A percentile compares a stretch with the other conserved stretches of the same genome.
Conservation (phyloP, 2,888 invertebrate species). For the Antheraea yamamai region DNA sequence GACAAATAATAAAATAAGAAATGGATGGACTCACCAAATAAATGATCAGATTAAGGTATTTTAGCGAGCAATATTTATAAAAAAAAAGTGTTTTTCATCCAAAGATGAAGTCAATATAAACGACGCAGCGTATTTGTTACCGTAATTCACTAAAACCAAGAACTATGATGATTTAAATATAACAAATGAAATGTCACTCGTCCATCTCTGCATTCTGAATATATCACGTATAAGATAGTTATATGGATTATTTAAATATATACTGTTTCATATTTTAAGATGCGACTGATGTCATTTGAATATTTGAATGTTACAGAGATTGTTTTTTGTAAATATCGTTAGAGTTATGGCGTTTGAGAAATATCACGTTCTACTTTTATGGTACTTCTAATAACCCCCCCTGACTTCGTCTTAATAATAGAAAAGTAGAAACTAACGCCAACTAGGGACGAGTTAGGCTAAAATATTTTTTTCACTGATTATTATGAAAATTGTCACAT, state of each 20-base stretch:
- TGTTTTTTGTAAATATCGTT: conserved; percentile 16
- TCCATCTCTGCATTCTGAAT: conserved; percentile 32
- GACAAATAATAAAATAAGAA: too few relatives aligned
- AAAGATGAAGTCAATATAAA: too few relatives aligned
- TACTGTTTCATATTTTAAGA: conserved; percentile 46
- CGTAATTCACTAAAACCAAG: not conserved
- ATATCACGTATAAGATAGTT: conserved; percentile 22
- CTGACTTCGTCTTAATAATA: not conserved
- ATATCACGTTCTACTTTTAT: not conserved
- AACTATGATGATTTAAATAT: conserved; percentile 20
- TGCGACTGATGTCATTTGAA: conserved; percentile 60
- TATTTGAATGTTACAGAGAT: conserved; percentile 21
- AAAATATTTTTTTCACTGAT: too few relatives aligned
- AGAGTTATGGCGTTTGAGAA: conserved; percentile 1
- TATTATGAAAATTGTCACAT: too few relatives aligned
- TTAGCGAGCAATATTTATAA: too few relatives aligned
- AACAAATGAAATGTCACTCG: conserved; percentile 29
- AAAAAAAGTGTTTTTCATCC: too few relatives aligned
- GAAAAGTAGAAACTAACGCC: too few relatives aligned
- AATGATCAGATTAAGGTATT: too few relatives aligned
- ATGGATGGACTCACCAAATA: too few relatives aligned
- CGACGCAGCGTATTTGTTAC: not conserved
- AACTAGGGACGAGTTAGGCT: too few relatives aligned
- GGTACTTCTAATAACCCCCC: not conserved
- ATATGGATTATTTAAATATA: conserved; percentile 36